Conservation (phyloP, 2,113 vertebrate genomes). For the Clinocottus analis region DNA sequence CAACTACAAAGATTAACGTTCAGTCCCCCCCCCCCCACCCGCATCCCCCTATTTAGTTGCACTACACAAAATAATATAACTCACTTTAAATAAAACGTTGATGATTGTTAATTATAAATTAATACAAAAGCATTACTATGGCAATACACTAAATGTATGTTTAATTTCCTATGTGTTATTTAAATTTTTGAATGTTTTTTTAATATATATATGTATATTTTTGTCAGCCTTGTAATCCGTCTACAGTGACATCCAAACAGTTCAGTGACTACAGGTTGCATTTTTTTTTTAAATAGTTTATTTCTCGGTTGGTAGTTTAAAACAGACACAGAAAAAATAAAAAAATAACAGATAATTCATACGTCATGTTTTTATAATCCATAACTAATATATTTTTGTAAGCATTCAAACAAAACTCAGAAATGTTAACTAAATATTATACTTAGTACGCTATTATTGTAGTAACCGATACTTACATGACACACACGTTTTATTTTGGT, state of each 20-base stretch:
- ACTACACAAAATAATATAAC: background rate
- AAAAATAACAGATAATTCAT: background rate
- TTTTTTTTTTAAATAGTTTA: conserved; percentile 10
- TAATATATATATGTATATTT: background rate
- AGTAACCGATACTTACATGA: conserved; percentile 69
- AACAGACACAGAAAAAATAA: conserved; percentile 8
- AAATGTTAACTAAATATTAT: background rate
- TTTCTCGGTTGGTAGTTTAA: conserved; percentile 1
- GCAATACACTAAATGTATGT: background rate
- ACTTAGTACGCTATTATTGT: conserved; percentile 7
- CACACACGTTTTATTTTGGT: conserved; percentile 55
- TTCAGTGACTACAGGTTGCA: background rate
- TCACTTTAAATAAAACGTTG: background rate
- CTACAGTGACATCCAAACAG: conserved; percentile 9
- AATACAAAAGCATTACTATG: background rate
- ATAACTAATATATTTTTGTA: background rate
- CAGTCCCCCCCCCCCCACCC: background rate
- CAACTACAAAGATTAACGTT: conserved; percentile 74
- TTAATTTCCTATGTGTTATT: background rate
- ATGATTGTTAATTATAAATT: background rate
- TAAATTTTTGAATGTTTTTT: background rate
- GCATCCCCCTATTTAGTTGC: background rate
- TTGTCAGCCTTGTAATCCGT: no score
- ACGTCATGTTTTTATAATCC: background rate
- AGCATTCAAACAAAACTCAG: background rate